Conservation (phyloP, 2,888 invertebrate genomes). For the Pseudolycoriella hygida region DNA sequence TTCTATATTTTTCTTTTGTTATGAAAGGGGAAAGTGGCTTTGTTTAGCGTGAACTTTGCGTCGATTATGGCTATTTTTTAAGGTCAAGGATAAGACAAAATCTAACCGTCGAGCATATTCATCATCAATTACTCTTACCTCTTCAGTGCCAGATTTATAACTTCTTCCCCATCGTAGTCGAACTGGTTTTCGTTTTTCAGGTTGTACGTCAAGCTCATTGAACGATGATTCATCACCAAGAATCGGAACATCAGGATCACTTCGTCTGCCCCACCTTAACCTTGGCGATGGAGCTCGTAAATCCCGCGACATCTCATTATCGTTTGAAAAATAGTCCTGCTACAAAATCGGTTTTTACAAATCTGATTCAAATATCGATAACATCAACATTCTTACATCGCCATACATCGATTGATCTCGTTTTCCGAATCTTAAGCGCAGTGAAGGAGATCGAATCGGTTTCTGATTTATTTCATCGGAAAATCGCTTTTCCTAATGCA, state of each 20-base stretch:
- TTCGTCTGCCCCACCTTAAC: conserved; percentile 3
- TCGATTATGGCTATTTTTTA: too few species aligned
- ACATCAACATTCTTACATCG: neutral
- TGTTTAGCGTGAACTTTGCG: too few species aligned
- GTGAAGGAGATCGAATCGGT: conserved; percentile 54
- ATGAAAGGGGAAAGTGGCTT: too few species aligned
- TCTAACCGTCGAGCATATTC: too few species aligned
- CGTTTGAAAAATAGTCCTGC: neutral
- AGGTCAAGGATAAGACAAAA: too few species aligned
- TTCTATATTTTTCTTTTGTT: too few species aligned
- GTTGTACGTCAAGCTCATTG: conserved; percentile 4
- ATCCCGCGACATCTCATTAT: conserved; percentile 4
- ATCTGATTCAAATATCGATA: too few species aligned
- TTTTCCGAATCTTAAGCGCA: conserved; percentile 59
- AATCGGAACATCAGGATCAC: conserved; percentile 1
- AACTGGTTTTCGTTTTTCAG: conserved; percentile 22
- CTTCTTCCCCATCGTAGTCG: conserved; percentile 27
- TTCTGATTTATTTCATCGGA: conserved; percentile 43
- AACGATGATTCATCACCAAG: neutral
- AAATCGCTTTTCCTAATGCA: conserved; percentile 24
- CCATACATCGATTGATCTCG: conserved; percentile 21
- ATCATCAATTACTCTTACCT: neutral
- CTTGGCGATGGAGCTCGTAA: conserved; percentile 6
- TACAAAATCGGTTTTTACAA: too few species aligned
- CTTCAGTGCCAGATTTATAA: conserved; percentile 14